Conservation (phyloP, 2,113 vertebrate species). For the Oreochromis niloticus region DNA sequence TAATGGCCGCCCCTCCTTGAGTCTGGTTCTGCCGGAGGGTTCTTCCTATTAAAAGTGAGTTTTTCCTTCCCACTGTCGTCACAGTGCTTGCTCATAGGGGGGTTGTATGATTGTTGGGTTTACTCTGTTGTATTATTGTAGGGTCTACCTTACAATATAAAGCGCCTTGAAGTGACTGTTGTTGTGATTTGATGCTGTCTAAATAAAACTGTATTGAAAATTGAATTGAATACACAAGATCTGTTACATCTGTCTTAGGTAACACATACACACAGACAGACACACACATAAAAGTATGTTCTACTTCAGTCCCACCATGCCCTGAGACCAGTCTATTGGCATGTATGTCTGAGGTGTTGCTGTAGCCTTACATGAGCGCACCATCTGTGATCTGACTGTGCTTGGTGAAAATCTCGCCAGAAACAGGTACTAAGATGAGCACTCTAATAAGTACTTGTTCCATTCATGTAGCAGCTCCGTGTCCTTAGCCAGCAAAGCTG, state of each 20-base stretch:
- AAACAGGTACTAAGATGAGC: background rate
- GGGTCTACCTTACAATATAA: background rate
- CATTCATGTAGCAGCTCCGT: background rate
- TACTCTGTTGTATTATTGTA: background rate
- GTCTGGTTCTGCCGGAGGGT: background rate
- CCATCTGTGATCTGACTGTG: background rate
- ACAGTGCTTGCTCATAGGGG: background rate
- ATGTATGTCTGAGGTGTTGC: background rate
- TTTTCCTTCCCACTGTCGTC: background rate
- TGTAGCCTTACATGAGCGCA: background rate
- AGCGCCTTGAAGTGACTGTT: background rate
- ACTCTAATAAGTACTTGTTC: background rate
- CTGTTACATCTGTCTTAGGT: background rate
- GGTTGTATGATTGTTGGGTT: fast-evolving
- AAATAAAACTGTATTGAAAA: background rate
- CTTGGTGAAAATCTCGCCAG: background rate
- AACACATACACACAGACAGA: too few relatives aligned
- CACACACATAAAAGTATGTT: too few relatives aligned
- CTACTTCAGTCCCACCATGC: background rate
- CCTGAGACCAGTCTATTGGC: background rate
- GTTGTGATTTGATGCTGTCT: background rate
- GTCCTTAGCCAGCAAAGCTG: background rate
- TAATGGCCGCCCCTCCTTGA: background rate
- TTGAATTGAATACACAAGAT: background rate
- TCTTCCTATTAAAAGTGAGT: background rate